These are phyloP conservation scores for Euborellia annulipes DNA, from an alignment of 1,140 invertebrate genomes.

Conservation along the genomic window DNA sequence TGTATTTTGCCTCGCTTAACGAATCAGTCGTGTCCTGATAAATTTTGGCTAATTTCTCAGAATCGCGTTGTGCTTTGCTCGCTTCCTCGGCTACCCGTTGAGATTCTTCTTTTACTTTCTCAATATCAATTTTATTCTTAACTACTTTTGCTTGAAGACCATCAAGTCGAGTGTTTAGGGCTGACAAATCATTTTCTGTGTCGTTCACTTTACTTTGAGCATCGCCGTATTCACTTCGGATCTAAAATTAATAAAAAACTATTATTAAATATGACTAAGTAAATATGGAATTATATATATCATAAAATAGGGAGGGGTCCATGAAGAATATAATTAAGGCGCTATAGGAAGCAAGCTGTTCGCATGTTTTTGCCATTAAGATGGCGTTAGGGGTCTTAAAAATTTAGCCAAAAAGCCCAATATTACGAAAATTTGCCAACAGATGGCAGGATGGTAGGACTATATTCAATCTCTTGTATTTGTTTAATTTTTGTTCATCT, in stretches of 20 bases:
- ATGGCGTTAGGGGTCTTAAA: no score
- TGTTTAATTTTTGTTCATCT: no score
- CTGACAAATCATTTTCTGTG: conserved; percentile 49
- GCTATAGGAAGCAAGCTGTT: no score
- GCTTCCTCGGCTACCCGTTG: conserved; percentile 36
- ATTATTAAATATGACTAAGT: no score
- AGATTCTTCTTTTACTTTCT: conserved; percentile 39
- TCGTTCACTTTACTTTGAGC: conserved; percentile 56
- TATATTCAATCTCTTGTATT: no score
- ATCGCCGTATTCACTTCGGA: conserved; percentile 49
- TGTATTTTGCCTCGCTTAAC: conserved; percentile 40
- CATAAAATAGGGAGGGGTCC: no score
- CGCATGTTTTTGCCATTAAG: no score
- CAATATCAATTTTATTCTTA: conserved; percentile 49
- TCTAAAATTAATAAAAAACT: conserved; percentile 29
- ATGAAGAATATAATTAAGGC: no score
- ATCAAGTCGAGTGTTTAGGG: conserved; percentile 45
- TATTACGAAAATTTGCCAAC: no score
- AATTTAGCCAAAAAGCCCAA: no score
- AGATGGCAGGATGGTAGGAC: no score
- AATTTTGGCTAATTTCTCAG: conserved; percentile 33
- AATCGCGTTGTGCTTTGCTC: conserved; percentile 33
- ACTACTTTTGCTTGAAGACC: conserved; percentile 57
- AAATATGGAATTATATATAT: no score
- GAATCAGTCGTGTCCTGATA: conserved; percentile 41